phyloP scores from a whole-genome alignment of 30 jellyfish, hydroid and myxozoan genomes.

The Phacellophora camtschatica region DNA sequence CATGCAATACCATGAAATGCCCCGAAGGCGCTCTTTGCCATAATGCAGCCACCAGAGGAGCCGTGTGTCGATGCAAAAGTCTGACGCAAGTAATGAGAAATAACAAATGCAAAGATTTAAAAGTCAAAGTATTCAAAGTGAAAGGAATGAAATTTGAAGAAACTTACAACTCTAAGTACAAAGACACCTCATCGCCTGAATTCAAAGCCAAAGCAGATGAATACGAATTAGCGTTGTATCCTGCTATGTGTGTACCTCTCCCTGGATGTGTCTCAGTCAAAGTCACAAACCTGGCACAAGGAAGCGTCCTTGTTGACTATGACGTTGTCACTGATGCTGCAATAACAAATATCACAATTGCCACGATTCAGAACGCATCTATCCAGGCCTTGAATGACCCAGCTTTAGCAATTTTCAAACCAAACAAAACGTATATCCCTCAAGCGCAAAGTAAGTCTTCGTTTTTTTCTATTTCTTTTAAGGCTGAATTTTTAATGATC shows the following conservation, averaged over 20 bases:
- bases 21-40: background rate
- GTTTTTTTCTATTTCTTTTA: background rate
- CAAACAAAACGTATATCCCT: background rate
- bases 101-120: background rate
- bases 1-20: background rate
- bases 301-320: constrained; percentile 11
- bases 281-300: background rate
- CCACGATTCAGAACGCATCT: background rate
- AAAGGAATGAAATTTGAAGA: background rate
- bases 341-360: background rate
- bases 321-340: constrained; percentile 14
- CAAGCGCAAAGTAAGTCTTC: background rate
- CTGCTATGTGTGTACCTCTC: background rate
- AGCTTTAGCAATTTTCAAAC: background rate
- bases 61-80: constrained; percentile 4
- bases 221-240: background rate
- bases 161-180: background rate
- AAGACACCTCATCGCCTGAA: constrained; percentile 7
- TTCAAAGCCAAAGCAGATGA: constrained; percentile 1
- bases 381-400: constrained; percentile 11
- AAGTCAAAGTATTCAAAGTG: constrained; percentile 10
- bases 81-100: background rate
- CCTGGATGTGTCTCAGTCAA: background rate
- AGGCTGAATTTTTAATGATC: background rate
- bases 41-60: background rate